phyloP scores from a whole-genome alignment of 2,888 invertebrate genomes.

The Sipha maydis region DNA sequence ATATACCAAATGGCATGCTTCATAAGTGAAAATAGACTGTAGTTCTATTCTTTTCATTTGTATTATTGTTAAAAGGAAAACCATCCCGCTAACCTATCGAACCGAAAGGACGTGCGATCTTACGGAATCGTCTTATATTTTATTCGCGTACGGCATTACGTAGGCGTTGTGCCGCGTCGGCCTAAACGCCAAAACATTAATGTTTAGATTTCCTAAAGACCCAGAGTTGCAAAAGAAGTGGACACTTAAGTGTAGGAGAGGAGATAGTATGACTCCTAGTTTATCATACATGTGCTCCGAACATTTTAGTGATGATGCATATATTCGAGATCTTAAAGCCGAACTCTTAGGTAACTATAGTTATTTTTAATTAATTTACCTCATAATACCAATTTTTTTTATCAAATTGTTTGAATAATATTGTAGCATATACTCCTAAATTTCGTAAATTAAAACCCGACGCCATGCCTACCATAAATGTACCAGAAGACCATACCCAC shows the following conservation, averaged over 20 bases:
- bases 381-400: slow-evolving; percentile 20
- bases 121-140: no score
- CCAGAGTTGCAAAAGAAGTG: slow-evolving; percentile 9
- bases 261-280: slow-evolving; percentile 16
- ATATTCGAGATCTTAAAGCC: slow-evolving; percentile 20
- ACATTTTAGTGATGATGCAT: slow-evolving; percentile 30
- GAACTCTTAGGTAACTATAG: slow-evolving; percentile 24
- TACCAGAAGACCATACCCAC: slow-evolving; percentile 2
- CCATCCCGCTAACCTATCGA: no score
- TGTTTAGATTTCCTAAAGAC: slow-evolving; percentile 21
- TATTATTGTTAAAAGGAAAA: no score
- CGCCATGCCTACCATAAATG: neutral
- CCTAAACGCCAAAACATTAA: no score
- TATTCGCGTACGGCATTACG: no score
- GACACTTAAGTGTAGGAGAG: slow-evolving; percentile 16
- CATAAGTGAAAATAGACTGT: no score
- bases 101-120: no score
- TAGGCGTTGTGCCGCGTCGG: no score
- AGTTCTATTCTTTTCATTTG: no score
- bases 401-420: slow-evolving; percentile 17
- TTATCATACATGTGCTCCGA: slow-evolving; percentile 21
- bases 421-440: neutral
- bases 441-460: neutral
- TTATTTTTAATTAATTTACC: slow-evolving; percentile 7
- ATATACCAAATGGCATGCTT: no score